These are phyloP conservation scores for Bibio marci DNA, from an alignment of 2,888 invertebrate species.

Conservation along the genomic window DNA sequence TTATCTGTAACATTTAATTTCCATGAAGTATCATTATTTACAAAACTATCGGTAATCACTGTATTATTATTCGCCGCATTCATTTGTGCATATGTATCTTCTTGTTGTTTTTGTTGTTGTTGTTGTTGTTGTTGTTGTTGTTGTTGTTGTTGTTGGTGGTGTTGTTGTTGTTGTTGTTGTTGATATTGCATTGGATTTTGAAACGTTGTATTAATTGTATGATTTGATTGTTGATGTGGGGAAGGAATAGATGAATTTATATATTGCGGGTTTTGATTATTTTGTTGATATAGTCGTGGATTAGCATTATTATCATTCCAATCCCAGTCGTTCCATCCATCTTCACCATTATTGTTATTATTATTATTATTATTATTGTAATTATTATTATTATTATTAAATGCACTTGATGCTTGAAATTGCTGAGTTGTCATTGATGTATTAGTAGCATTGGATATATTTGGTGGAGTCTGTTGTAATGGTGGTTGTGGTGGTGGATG, in stretches of 20 bases:
- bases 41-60: too few species aligned
- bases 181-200: neutral
- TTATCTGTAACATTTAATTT: slow-evolving; percentile 13
- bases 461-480: neutral
- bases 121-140: slow-evolving; percentile 14
- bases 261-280: slow-evolving; percentile 5
- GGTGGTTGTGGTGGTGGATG: neutral
- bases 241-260: slow-evolving; percentile 25
- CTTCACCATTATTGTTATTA: slow-evolving; percentile 11
- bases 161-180: slow-evolving; percentile 6
- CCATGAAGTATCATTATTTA: neutral
- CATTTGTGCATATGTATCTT: too few species aligned
- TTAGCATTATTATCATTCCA: slow-evolving; percentile 17
- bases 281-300: slow-evolving; percentile 8
- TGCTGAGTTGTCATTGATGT: slow-evolving; percentile 3
- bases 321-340: slow-evolving; percentile 28
- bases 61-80: too few species aligned
- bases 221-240: slow-evolving; percentile 28
- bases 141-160: slow-evolving; percentile 14
- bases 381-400: slow-evolving; percentile 6
- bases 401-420: slow-evolving; percentile 1
- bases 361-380: slow-evolving; percentile 9
- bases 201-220: slow-evolving; percentile 10
- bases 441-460: neutral
- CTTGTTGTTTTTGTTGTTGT: slow-evolving; percentile 17